Evolutionary conservation across 1,140 invertebrate genomes (phyloP).

Genomic region (Heliconius himera): DNA sequence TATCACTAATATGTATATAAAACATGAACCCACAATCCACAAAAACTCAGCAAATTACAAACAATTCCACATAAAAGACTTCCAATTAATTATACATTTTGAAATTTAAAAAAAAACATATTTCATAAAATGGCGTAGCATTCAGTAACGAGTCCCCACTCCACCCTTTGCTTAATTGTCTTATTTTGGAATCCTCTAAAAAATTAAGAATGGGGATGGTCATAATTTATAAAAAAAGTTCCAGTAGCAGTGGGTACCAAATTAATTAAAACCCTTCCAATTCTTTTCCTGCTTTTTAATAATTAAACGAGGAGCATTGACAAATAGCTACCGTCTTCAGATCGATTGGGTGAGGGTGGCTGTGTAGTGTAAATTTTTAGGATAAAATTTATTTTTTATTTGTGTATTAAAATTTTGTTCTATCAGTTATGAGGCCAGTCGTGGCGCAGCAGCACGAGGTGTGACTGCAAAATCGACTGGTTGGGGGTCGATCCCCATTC

Average conservation of each 20-base stretch:
- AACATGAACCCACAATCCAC: not conserved
- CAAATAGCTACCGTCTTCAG: conserved; percentile 72
- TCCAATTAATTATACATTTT: conserved; percentile 7
- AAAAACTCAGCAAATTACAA: not conserved
- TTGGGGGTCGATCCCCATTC: no score
- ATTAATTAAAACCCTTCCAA: conserved; percentile 74
- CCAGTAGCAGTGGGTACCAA: conserved; percentile 47
- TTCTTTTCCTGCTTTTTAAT: conserved; percentile 71
- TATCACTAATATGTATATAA: not conserved
- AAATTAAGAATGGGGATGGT: conserved; percentile 53
- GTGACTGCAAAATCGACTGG: no score
- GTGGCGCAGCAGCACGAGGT: no score
- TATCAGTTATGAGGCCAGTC: no score
- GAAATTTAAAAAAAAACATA: not conserved
- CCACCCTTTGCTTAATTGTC: conserved; percentile 39
- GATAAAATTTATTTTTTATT: not conserved
- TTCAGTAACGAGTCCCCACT: conserved; percentile 4
- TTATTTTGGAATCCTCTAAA: conserved; percentile 40
- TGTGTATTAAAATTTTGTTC: not conserved
- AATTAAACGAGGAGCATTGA: conserved; percentile 75
- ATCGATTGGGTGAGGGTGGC: conserved; percentile 54
- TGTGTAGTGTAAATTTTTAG: not conserved
- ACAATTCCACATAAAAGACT: not conserved
- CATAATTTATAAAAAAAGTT: conserved; percentile 72
- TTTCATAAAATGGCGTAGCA: conserved; percentile 5